phyloP scores from a whole-genome alignment of 2,797 vertebrate genomes.

The Rhabdomys pumilio region DNA sequence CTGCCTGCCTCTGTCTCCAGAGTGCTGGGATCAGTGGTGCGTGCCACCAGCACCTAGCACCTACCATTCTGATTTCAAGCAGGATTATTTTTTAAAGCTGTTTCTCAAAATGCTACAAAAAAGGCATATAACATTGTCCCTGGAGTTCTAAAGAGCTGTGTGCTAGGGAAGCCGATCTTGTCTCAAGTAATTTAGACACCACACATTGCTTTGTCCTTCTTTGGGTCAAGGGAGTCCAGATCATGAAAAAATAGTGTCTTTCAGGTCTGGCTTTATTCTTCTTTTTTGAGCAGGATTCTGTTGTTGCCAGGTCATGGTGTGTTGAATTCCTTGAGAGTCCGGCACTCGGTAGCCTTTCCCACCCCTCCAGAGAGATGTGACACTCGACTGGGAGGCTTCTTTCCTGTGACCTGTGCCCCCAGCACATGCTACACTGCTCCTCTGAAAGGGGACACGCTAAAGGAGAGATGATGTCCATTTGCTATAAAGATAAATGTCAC shows the following conservation, averaged over 20 bases:
- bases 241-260: constrained; percentile 63
- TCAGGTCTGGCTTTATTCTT: constrained; percentile 70
- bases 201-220: constrained; percentile 79
- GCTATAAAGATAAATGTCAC: constrained; percentile 85
- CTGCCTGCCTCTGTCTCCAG: neutral
- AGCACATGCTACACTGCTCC: constrained; percentile 66
- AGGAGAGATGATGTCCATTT: constrained; percentile 76
- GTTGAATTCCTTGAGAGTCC: constrained; percentile 78
- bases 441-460: constrained; percentile 68
- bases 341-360: constrained; percentile 55
- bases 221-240: constrained; percentile 77
- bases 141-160: constrained; percentile 58
- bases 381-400: constrained; percentile 76
- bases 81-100: constrained; percentile 6
- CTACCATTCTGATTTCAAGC: constrained; percentile 27
- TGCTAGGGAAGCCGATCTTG: constrained; percentile 60
- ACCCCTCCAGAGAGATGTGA: constrained; percentile 59
- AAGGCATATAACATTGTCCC: constrained; percentile 58
- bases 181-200: constrained; percentile 76
- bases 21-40: neutral
- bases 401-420: constrained; percentile 77
- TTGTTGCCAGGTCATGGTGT: constrained; percentile 65
- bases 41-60: neutral
- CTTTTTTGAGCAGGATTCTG: constrained; percentile 73
- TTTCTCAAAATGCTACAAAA: constrained; percentile 68